Evolutionary conservation across 2,113 vertebrate genomes (phyloP).

Genomic region (Plecturocebus donacophilus): DNA sequence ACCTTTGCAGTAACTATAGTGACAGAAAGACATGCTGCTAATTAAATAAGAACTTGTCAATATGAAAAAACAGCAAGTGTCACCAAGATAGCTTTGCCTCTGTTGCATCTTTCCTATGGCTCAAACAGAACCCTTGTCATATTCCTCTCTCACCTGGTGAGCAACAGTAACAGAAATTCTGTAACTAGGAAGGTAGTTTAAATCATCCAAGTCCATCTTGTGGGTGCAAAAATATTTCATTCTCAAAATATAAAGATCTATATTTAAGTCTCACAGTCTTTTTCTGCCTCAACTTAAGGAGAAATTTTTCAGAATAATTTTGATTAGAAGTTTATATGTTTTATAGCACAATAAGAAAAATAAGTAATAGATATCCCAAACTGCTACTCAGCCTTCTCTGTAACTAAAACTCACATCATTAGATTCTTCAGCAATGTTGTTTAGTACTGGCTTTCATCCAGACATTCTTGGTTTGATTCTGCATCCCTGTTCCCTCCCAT

Average conservation of each 20-base stretch:
- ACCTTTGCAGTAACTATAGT: slow-evolving; percentile 83
- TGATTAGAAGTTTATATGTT: background rate
- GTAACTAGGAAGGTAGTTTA: background rate
- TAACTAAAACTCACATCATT: background rate
- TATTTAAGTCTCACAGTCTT: background rate
- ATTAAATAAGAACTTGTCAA: slow-evolving; percentile 83
- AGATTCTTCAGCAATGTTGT: background rate
- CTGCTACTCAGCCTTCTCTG: slow-evolving; percentile 10
- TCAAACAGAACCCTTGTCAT: background rate
- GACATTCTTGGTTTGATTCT: slow-evolving; percentile 33
- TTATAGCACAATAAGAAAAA: background rate
- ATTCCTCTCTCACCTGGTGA: background rate
- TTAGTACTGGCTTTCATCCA: slow-evolving; percentile 35
- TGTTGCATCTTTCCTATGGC: slow-evolving; percentile 69
- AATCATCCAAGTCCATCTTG: background rate
- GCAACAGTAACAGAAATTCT: background rate
- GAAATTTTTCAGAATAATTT: slow-evolving; percentile 23
- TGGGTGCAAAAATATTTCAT: background rate
- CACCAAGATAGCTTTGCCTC: slow-evolving; percentile 75
- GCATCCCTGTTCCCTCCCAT: background rate
- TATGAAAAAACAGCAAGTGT: slow-evolving; percentile 75
- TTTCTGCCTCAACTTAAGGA: slow-evolving; percentile 14
- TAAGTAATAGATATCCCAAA: background rate
- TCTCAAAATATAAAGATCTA: background rate
- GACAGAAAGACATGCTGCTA: slow-evolving; percentile 82